Conservation (phyloP, 2,888 invertebrate species). For the Glaucopsyche alexis region DNA sequence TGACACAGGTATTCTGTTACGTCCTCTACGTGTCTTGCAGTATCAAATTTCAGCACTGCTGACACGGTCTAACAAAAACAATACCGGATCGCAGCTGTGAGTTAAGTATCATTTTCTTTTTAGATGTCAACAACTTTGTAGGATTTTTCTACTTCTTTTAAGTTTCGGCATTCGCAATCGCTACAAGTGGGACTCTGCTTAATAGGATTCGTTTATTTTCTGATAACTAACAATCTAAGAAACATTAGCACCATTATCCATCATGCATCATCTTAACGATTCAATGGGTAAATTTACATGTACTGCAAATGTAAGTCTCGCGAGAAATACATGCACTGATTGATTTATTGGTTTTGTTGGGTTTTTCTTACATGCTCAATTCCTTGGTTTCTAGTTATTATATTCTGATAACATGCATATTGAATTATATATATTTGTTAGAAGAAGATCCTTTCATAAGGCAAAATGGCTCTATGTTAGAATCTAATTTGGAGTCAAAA, state of each 20-base stretch:
- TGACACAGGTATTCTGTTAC: constrained; percentile 13
- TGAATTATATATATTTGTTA: background rate
- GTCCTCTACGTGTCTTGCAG: constrained; percentile 7
- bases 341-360: constrained; percentile 10
- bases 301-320: background rate
- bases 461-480: too few species aligned
- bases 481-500: too few species aligned
- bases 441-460: too few species aligned
- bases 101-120: background rate
- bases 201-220: background rate
- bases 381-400: background rate
- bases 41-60: constrained; percentile 15
- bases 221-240: background rate
- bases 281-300: constrained; percentile 6
- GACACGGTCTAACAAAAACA: constrained; percentile 11
- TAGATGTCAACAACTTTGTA: background rate
- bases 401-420: background rate
- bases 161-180: background rate
- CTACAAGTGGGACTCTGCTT: background rate
- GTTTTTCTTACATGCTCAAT: background rate
- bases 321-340: constrained; percentile 16
- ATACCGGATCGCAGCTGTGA: background rate
- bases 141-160: background rate
- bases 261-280: constrained; percentile 9
- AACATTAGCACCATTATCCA: background rate